Evolutionary conservation across 2,888 invertebrate species (phyloP).

Genomic region (Theretra japonica): DNA sequence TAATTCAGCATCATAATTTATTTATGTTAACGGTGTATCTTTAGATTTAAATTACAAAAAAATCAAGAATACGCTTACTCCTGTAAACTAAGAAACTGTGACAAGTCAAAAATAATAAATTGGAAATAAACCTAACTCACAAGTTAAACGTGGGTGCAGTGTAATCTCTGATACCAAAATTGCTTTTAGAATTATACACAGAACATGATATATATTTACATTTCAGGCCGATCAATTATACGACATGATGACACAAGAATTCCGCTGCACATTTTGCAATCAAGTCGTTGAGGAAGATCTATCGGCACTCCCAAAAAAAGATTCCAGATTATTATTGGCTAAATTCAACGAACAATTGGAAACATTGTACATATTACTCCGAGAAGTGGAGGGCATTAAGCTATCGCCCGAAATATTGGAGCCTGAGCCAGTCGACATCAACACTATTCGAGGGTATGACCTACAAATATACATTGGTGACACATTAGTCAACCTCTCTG

Average conservation of each 20-base stretch:
- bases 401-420: constrained; percentile 96
- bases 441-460: constrained; percentile 90
- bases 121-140: too few relatives aligned
- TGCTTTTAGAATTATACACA: not conserved
- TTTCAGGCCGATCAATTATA: constrained; percentile 93
- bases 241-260: constrained; percentile 93
- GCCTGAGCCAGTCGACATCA: constrained; percentile 96
- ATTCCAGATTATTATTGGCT: constrained; percentile 94
- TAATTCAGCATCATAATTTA: too few relatives aligned
- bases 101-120: too few relatives aligned
- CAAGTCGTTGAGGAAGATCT: constrained; percentile 97
- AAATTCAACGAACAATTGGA: constrained; percentile 98
- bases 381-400: constrained; percentile 97
- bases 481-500: not conserved
- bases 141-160: not conserved
- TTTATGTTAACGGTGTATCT: too few relatives aligned
- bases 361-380: constrained; percentile 94
- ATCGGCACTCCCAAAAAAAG: constrained; percentile 96
- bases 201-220: too few relatives aligned
- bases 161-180: not conserved
- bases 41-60: too few relatives aligned
- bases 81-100: too few relatives aligned
- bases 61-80: too few relatives aligned
- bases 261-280: constrained; percentile 95
- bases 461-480: not conserved